A percentile compares a stretch with the other conserved stretches of the same genome.
Evolutionary conservation across 2,888 invertebrate species (phyloP).

Genomic region (Tanytarsus gracilentus): DNA sequence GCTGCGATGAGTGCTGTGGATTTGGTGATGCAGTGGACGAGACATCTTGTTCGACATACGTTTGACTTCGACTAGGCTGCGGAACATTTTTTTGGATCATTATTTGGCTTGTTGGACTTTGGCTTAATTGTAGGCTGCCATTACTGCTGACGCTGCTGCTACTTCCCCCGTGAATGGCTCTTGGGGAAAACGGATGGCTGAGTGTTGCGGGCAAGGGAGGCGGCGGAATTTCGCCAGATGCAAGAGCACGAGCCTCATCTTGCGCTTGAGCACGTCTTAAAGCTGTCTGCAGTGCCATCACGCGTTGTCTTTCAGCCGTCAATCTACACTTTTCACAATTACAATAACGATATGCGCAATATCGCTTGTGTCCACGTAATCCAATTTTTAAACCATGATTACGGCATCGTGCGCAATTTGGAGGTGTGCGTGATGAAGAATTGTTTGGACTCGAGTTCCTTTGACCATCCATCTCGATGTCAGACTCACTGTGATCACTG

Average conservation of each 20-base stretch:
- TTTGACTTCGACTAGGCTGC: slow-evolving; percentile 37
- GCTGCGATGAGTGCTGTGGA: slow-evolving; percentile 37
- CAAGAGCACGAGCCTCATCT: slow-evolving; percentile 58
- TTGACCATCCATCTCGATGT: slow-evolving; percentile 31
- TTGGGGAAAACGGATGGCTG: slow-evolving; percentile 12
- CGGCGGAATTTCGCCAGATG: slow-evolving; percentile 45
- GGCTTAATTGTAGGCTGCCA: slow-evolving; percentile 36
- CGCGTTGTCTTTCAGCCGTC: slow-evolving; percentile 76
- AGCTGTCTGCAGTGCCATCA: slow-evolving; percentile 85
- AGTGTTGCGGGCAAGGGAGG: slow-evolving; percentile 38
- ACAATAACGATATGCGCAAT: slow-evolving; percentile 78
- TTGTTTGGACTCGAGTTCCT: slow-evolving; percentile 49
- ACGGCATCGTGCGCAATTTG: slow-evolving; percentile 85
- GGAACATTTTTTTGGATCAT: slow-evolving; percentile 40
- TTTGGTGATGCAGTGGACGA: slow-evolving; percentile 55
- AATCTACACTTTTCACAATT: slow-evolving; percentile 77
- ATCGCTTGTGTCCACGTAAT: slow-evolving; percentile 85
- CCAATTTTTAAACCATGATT: slow-evolving; percentile 84
- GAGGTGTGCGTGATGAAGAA: slow-evolving; percentile 65
- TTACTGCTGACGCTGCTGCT: slow-evolving; percentile 42
- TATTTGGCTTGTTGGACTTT: slow-evolving; percentile 34
- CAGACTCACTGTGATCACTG: background rate
- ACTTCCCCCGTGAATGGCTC: slow-evolving; percentile 37
- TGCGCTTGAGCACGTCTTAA: slow-evolving; percentile 74
- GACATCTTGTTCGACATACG: slow-evolving; percentile 47